These are phyloP conservation scores for Callaeas wilsoni DNA, from an alignment of 2,113 vertebrate genomes.

Conservation along the genomic window DNA sequence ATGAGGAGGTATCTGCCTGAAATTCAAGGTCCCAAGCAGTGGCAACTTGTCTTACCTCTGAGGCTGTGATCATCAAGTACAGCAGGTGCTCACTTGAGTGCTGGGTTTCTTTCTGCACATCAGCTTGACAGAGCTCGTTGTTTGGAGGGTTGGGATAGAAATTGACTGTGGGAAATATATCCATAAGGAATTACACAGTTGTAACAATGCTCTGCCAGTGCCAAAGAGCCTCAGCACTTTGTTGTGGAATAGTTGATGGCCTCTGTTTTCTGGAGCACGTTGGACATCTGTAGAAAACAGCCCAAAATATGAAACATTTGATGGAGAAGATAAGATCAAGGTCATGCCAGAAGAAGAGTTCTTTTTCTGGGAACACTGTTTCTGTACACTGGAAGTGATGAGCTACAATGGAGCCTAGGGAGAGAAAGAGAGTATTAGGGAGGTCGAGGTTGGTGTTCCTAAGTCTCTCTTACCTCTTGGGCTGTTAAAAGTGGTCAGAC, in stretches of 20 bases:
- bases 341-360: neutral
- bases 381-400: neutral
- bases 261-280: neutral
- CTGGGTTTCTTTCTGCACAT: neutral
- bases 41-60: neutral
- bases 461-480: neutral
- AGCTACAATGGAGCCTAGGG: neutral
- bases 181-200: neutral
- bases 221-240: neutral
- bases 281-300: neutral
- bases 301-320: neutral
- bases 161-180: neutral
- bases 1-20: neutral
- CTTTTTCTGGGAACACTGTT: neutral
- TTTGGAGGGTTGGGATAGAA: neutral
- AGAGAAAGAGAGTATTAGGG: neutral
- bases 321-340: neutral
- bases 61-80: neutral
- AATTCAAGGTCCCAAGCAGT: neutral
- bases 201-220: neutral
- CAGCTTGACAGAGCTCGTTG: neutral
- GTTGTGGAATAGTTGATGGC: neutral
- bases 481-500: neutral
- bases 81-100: neutral
- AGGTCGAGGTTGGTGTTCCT: fast-evolving